phyloP scores from a whole-genome alignment of 92 coral and sea anemone genomes.

The Umimayanthus kanabou region DNA sequence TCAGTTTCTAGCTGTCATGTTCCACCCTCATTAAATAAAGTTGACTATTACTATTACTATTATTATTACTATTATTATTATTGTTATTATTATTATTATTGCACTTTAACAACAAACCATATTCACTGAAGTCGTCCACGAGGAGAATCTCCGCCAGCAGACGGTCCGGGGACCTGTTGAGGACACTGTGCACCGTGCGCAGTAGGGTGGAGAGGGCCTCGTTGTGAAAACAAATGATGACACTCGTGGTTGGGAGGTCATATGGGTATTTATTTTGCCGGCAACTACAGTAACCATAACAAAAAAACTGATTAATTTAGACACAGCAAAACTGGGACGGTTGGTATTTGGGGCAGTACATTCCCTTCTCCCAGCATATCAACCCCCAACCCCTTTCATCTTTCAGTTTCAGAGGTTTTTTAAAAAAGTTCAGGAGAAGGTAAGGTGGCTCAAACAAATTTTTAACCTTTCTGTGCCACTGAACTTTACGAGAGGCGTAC shows the following conservation, averaged over 20 bases:
- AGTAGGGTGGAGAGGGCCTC: conserved; percentile 86
- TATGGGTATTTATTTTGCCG: conserved; percentile 32
- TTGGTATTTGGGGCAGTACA: background rate
- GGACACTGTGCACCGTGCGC: conserved; percentile 80
- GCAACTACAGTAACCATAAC: conserved; percentile 6
- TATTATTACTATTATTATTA: too few species aligned
- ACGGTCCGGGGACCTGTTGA: conserved; percentile 76
- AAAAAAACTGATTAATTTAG: background rate
- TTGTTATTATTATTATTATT: too few species aligned
- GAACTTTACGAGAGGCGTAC: too few species aligned
- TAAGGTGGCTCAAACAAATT: too few species aligned
- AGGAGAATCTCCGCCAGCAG: conserved; percentile 71
- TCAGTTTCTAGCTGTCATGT: too few species aligned
- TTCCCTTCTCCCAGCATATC: background rate
- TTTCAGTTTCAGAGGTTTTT: background rate
- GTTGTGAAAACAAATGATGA: conserved; percentile 85
- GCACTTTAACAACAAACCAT: conserved; percentile 42
- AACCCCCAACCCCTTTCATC: background rate
- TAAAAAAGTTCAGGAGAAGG: too few species aligned
- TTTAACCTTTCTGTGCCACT: too few species aligned
- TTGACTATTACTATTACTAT: too few species aligned
- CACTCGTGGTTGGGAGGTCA: conserved; percentile 76
- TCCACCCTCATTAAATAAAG: too few species aligned
- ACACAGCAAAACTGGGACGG: background rate
- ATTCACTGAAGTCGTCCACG: conserved; percentile 79